Base-by-base conservation (phyloP, 2,797 vertebrate genomes). In the Erethizon dorsatum region DNA sequence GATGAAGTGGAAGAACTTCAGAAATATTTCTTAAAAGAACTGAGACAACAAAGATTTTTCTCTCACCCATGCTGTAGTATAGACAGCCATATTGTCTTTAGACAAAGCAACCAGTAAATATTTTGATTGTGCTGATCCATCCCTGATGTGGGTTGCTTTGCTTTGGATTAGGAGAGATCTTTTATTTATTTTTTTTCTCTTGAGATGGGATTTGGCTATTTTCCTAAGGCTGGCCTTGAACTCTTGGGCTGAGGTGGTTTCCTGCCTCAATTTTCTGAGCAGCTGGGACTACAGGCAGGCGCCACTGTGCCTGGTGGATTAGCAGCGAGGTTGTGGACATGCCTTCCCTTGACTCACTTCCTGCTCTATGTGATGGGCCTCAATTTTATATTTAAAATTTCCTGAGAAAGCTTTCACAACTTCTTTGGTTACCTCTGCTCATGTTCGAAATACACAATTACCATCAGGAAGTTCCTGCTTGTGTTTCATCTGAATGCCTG, bases 321-420 rank as follows among this genome's bases (percentile, higher is more conserved):
- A 79, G 24, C 14, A 6, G 63, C 88, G 83, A 57, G 37, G 59
- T 31, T 31, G 45, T 10, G 3, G 2, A 20, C 89, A 59, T 28
- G 15, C 37, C 5, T n/a, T 24, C 57, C 56, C 47, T 61, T n/a
- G 37, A 52, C 57, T 71, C 52, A 10, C 47, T 45, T 45, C 83
- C 52, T 47, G n/a, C 59, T 65, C 28, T 5, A 37, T 22, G 59
- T 47, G 69, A 52, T 0, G 4, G 80, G 17, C 71, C 33, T 90
- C 77, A 28, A 20, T 61, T 59, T 86, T 52, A 28, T 54, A 52
- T 83, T 65, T 93, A 45, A 69, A 65, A 54, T 86, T 95, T 97
- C 84, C 84, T n/a, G 91, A 88, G 84, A 94, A 96, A 91, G 45
- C 56, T 80, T 86, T 91, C 50, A 12, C n/a, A 67, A 83, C 14